phyloP scores from a whole-genome alignment of 1,140 invertebrate genomes.

The Hirudo medicinalis region DNA sequence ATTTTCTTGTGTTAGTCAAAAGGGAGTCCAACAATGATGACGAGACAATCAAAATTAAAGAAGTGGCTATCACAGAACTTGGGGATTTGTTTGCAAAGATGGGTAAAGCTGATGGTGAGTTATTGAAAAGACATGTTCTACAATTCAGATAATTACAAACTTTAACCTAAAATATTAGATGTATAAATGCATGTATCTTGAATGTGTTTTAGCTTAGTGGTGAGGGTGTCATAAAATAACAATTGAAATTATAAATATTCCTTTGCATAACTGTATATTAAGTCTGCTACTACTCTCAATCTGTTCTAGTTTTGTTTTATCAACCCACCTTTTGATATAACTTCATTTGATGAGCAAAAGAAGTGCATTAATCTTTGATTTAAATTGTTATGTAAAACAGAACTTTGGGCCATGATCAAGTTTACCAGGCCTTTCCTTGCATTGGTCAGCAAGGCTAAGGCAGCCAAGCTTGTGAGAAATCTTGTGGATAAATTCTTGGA shows the following conservation, averaged over 20 bases:
- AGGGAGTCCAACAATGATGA: constrained; percentile 53
- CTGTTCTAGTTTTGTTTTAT: too few relatives aligned
- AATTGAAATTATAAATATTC: too few relatives aligned
- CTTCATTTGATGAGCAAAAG: too few relatives aligned
- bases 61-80: constrained; percentile 74
- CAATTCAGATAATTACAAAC: constrained; percentile 16
- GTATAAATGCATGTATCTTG: too few relatives aligned
- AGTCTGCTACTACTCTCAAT: too few relatives aligned
- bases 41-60: constrained; percentile 70
- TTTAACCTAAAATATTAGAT: too few relatives aligned
- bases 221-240: too few relatives aligned
- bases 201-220: too few relatives aligned
- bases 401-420: constrained; percentile 81
- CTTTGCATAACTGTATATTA: too few relatives aligned
- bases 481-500: constrained; percentile 95
- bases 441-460: constrained; percentile 93
- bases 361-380: too few relatives aligned
- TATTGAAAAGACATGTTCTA: neutral
- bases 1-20: constrained; percentile 30
- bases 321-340: too few relatives aligned
- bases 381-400: constrained; percentile 35
- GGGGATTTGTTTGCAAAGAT: constrained; percentile 79
- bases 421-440: constrained; percentile 77
- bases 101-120: constrained; percentile 63
- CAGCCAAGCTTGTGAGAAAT: constrained; percentile 87